These are phyloP conservation scores for Lasiurus cinereus DNA, from an alignment of 2,113 vertebrate genomes.

Conservation along the genomic window DNA sequence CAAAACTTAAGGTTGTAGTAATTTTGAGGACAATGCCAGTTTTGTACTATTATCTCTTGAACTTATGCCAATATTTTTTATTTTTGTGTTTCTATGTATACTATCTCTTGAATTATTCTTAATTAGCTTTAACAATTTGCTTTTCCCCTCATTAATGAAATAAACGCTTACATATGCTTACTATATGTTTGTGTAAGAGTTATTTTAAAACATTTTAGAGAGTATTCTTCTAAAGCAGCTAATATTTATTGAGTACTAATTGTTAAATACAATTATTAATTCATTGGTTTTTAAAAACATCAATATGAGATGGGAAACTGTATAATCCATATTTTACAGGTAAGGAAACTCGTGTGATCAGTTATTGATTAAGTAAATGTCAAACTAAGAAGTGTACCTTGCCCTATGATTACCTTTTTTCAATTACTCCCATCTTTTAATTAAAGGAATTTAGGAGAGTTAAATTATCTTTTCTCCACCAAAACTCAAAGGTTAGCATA, in stretches of 20 bases:
- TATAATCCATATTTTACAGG: background rate
- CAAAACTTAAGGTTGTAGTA: background rate
- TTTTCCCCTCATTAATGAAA: background rate
- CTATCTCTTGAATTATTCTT: background rate
- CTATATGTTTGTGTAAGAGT: background rate
- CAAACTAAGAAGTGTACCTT: background rate
- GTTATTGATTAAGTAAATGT: background rate
- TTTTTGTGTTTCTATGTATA: background rate
- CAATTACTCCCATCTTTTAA: background rate
- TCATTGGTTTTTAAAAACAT: slow-evolving; percentile 36
- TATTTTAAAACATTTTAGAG: slow-evolving; percentile 37
- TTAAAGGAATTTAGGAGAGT: background rate
- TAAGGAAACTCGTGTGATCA: background rate
- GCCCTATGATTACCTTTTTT: background rate
- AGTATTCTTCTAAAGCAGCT: background rate
- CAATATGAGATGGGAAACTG: background rate
- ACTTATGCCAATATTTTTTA: background rate
- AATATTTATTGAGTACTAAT: slow-evolving; percentile 24
- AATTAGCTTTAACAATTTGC: background rate
- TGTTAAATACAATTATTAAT: background rate
- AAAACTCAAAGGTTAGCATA: background rate
- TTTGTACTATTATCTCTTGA: background rate
- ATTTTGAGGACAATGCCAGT: background rate
- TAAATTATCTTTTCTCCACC: slow-evolving; percentile 11
- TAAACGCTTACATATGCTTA: background rate